Base-by-base conservation (phyloP, 2,888 invertebrate species). In the Perithous albicinctus region DNA sequence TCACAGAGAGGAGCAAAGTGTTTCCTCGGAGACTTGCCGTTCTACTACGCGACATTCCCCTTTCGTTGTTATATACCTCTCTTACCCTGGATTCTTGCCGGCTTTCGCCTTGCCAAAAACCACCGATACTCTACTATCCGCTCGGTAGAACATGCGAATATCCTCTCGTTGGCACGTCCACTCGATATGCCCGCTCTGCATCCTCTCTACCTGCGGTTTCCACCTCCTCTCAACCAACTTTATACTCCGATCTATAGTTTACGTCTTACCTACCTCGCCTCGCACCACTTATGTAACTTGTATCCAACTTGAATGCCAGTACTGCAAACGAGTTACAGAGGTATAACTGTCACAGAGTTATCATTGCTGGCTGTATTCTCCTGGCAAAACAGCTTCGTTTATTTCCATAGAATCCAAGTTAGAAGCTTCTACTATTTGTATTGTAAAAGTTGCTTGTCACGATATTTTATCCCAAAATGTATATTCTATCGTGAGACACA, bases 81-180 rank as follows among this genome's bases (percentile, higher is more conserved):
- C 72, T 23, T 70, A 64, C 46, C 43, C 64, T 29, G n/a, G n/a
- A n/a, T 76, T 59, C 54, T 48, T 61, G 32, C 6, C 56, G 18
- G 64, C 64, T 72, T n/a, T 18, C 75, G 48, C 80, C 54, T 75
- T 80, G 80, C 80, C 80, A 80, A 80, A 80, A 80, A 63, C 75
- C 75, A 78, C 80, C 64, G 63, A 54, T 66, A 51, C 72, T 46
- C 63, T 78, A 72, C 78, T 79, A 64, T 64, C 23, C 74, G 69
- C 61, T 51, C 59, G 56, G 43, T 35, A 38, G 63, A 70, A 80
- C 79, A 54, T 43, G 54, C 63, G 69, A 80, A 76, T 70, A 59
- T 46, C 56, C 75, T 66, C 75, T 75, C 80, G 70, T 76, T 80
- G 80, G 80, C 80, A 80, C 80, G 75, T 80, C 70, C 66, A 76